Evolutionary conservation across 2,797 vertebrate species (phyloP), one percentile per base, ranked within the genome.

Genomic region (Peromyscus melanophrys): DNA sequence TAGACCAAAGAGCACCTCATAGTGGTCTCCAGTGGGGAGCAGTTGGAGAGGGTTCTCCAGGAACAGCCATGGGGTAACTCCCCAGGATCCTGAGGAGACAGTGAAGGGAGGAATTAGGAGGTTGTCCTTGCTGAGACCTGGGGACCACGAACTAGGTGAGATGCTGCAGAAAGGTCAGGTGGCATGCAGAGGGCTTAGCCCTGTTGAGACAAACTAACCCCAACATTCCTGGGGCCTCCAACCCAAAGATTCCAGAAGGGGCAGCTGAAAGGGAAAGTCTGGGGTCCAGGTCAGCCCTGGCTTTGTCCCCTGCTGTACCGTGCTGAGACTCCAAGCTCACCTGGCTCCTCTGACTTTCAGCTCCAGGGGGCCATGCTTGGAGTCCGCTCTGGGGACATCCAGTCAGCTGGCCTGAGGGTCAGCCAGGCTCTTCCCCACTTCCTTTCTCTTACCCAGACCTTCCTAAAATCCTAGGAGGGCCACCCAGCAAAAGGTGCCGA

Each of bases 281-380:
- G n/a, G 17, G 25, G 31, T 49, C 23, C 27, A 16, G 52, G 14
- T 65, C 67, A 84, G 0, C 40, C 81, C 52, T 4, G 10, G 21
- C 46, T 86, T 29, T 34, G 65, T 25, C n/a, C 13, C 61, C 19
- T 0, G 6, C 82, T 25, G 12, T 27, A 37, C 14, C 0, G 0
- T 7, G 23, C 55, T 6, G n/a, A 87, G 71, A 61, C 40, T 46
- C 69, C 89, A 12, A 37, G 23, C 12, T 59, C 63, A 29, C 67
- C 63, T 55, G 29, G 29, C 40, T 12, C 17, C 8, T 78, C 67
- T 16, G 34, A 10, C 25, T n/a, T 89, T 75, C 65, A 29, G 61
- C 19, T 43, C 37, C 25, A 46, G 49, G 3, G 34, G 21, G 8
- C 7, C 4, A n/a, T 16, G 17, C 69, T 63, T 14, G 46, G 46